Percentiles rank a stretch among this genome's conserved stretches.
phyloP scores from a whole-genome alignment of 2,797 vertebrate genomes.

The Poecilia wingei region DNA sequence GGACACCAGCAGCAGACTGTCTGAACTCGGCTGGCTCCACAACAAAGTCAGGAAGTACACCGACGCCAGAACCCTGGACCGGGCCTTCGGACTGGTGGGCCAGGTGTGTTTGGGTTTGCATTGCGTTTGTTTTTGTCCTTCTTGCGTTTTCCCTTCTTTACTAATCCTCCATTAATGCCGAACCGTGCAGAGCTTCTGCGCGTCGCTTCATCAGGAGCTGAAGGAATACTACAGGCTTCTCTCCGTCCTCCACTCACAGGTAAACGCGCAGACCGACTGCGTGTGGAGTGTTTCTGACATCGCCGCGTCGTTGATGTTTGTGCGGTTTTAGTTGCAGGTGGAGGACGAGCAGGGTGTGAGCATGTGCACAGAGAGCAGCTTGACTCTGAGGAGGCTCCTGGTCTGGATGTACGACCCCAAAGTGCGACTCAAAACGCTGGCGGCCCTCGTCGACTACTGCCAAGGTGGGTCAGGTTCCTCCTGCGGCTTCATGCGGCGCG shows the following conservation, averaged over 20 bases:
- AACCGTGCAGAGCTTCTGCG: conserved; percentile 94
- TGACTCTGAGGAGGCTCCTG: conserved; percentile 93
- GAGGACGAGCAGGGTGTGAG: conserved; percentile 94
- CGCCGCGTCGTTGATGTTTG: not conserved
- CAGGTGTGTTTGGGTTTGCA: conserved; percentile 82
- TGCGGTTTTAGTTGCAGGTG: conserved; percentile 86
- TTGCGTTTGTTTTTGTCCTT: not conserved
- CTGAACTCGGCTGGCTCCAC: conserved; percentile 96
- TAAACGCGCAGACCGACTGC: conserved; percentile 40
- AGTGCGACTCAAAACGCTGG: conserved; percentile 93
- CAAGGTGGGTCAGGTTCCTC: conserved; percentile 83
- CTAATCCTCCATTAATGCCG: conserved; percentile 72
- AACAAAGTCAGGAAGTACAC: conserved; percentile 98
- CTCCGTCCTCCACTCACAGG: conserved; percentile 97
- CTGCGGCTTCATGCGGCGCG: rapidly evolving
- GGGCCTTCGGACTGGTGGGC: conserved; percentile 94
- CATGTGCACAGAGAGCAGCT: conserved; percentile 85
- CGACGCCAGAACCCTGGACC: conserved; percentile 92
- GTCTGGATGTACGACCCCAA: conserved; percentile 99
- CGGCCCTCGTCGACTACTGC: conserved; percentile 97
- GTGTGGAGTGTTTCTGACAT: not conserved
- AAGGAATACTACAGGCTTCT: conserved; percentile 96
- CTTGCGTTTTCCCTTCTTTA: not conserved
- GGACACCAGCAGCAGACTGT: conserved; percentile 89
- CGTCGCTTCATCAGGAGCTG: conserved; percentile 95